Evolutionary conservation across 2,888 invertebrate species (phyloP).

Genomic region (Oegoconia quadripuncta): DNA sequence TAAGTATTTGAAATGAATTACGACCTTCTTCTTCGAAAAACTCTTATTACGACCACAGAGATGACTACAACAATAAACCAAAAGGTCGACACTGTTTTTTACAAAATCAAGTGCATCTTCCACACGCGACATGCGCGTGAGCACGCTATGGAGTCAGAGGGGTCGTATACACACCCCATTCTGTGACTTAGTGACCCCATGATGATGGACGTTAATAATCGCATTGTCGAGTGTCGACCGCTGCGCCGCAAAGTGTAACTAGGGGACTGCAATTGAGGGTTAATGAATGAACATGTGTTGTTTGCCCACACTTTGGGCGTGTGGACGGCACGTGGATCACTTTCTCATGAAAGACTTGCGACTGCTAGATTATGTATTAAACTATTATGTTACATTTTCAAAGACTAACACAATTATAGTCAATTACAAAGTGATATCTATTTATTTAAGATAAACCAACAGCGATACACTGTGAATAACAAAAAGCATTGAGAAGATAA

Average conservation of each 20-base stretch:
- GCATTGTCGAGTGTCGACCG: conserved; percentile 58
- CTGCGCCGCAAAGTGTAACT: too few species aligned
- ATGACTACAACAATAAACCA: background rate
- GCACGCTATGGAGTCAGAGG: conserved; percentile 36
- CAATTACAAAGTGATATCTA: too few species aligned
- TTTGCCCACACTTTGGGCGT: conserved; percentile 53
- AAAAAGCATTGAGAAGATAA: too few species aligned
- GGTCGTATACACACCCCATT: conserved; percentile 29
- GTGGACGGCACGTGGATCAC: conserved; percentile 65
- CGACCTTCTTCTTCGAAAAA: background rate
- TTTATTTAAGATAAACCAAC: too few species aligned
- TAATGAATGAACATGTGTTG: conserved; percentile 49
- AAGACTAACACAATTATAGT: too few species aligned
- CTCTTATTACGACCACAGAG: background rate
- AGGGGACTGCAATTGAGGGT: conserved; percentile 35
- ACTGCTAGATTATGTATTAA: background rate
- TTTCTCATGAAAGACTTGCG: conserved; percentile 40
- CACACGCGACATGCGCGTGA: conserved; percentile 49
- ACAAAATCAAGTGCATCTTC: conserved; percentile 26
- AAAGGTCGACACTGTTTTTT: background rate
- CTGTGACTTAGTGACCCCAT: conserved; percentile 62
- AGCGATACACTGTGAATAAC: too few species aligned
- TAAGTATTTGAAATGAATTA: background rate
- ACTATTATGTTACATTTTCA: too few species aligned
- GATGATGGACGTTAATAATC: conserved; percentile 52